These are phyloP conservation scores for Carpatolechia fugitivella DNA, from an alignment of 2,888 invertebrate genomes.

Conservation along the genomic window DNA sequence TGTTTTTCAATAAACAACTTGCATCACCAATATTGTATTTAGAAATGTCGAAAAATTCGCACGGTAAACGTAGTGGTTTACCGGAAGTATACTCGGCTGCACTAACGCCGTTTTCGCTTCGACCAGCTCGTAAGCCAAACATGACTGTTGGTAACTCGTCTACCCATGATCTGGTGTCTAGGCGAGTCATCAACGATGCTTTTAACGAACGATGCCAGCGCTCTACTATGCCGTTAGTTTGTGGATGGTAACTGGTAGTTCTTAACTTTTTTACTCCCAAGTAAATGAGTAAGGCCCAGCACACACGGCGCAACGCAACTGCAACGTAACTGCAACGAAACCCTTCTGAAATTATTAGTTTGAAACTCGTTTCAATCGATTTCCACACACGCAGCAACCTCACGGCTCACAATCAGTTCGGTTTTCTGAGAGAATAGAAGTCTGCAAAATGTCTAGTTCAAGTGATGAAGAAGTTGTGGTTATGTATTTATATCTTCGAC, in stretches of 20 bases:
- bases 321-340: no score
- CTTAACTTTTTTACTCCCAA: constrained; percentile 19
- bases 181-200: constrained; percentile 26
- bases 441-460: no score
- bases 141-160: constrained; percentile 34
- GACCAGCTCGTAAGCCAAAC: constrained; percentile 32
- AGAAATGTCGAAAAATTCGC: neutral
- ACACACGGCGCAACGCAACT: no score
- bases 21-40: neutral
- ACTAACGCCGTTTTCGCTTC: constrained; percentile 25
- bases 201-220: constrained; percentile 31
- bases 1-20: neutral
- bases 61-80: constrained; percentile 4
- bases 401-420: no score
- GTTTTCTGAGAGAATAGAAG: no score
- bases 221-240: constrained; percentile 27
- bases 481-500: no score
- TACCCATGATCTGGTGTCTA: constrained; percentile 22
- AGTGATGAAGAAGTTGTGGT: no score
- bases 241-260: constrained; percentile 25
- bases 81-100: constrained; percentile 31
- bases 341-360: no score
- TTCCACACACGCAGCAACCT: no score
- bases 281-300: constrained; percentile 18
- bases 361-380: no score